phyloP scores from a whole-genome alignment of 2,797 vertebrate genomes.

The Gobionotothen gibberifrons region DNA sequence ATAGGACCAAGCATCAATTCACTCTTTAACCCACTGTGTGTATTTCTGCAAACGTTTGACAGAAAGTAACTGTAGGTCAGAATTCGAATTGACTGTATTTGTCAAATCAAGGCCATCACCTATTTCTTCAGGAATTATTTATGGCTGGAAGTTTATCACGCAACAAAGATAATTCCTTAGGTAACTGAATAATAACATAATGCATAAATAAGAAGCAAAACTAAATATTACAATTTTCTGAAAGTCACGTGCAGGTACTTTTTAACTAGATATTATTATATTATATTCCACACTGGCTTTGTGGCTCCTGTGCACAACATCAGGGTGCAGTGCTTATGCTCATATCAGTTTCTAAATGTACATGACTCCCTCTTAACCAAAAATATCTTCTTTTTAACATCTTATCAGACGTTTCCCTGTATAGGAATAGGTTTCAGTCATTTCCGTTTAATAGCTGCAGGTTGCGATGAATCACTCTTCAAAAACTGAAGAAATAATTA shows the following conservation, averaged over 20 bases:
- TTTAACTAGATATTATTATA: slow-evolving; percentile 3
- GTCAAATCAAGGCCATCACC: background rate
- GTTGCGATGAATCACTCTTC: slow-evolving; percentile 30
- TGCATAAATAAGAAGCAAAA: background rate
- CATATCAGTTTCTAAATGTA: slow-evolving; percentile 1
- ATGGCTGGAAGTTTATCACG: background rate
- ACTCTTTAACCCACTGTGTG: background rate
- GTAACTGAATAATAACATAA: background rate
- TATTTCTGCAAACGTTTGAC: no score
- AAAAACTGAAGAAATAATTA: background rate
- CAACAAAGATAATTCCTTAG: no score
- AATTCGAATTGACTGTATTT: background rate
- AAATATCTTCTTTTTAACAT: slow-evolving; percentile 36
- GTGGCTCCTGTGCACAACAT: slow-evolving; percentile 14
- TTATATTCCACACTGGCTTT: slow-evolving; percentile 5
- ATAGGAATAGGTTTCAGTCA: background rate
- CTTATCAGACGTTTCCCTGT: slow-evolving; percentile 11
- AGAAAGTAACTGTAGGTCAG: no score
- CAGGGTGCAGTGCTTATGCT: slow-evolving; percentile 18
- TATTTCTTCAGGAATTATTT: background rate
- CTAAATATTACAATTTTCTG: slow-evolving; percentile 6
- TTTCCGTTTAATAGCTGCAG: background rate
- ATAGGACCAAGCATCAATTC: slow-evolving; percentile 28
- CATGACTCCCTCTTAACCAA: slow-evolving; percentile 37
- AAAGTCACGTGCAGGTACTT: background rate